phyloP scores from a whole-genome alignment of 2,888 invertebrate species.

The Synergus umbraculus region DNA sequence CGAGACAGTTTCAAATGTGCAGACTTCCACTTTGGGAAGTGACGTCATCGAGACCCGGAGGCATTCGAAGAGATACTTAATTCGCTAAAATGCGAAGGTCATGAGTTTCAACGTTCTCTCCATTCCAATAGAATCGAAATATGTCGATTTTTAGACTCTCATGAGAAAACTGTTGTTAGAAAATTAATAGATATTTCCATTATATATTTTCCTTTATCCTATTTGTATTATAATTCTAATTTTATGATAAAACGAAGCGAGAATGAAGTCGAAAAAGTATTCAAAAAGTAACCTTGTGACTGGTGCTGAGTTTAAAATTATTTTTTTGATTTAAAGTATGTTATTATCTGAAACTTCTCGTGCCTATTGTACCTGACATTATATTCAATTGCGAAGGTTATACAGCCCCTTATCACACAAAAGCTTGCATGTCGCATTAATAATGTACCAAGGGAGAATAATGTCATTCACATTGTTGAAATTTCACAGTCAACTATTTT shows the following conservation, averaged over 20 bases:
- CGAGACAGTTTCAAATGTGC: neutral
- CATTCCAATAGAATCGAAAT: neutral
- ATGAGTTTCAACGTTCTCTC: conserved; percentile 43
- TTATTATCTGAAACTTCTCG: neutral
- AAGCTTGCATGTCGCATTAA: neutral
- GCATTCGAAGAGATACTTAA: conserved; percentile 44
- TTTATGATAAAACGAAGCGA: too few species aligned
- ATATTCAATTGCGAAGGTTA: neutral
- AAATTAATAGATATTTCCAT: too few species aligned
- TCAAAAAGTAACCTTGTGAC: neutral
- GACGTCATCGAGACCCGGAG: conserved; percentile 48
- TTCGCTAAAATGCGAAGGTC: conserved; percentile 55
- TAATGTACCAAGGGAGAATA: conserved; percentile 1
- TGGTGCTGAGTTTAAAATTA: neutral
- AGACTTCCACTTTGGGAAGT: conserved; percentile 29
- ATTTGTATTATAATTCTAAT: too few species aligned
- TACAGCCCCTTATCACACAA: conserved; percentile 16
- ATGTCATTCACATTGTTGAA: neutral
- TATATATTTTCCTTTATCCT: too few species aligned
- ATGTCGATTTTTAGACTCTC: neutral
- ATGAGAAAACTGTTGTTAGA: neutral
- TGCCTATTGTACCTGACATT: conserved; percentile 1
- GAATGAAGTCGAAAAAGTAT: neutral
- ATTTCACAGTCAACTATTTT: neutral
- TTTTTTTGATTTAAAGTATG: neutral